Evolutionary conservation across 2,113 vertebrate species (phyloP), one percentile per base, ranked within the genome.

Genomic region (Phalacrocorax carbo): DNA sequence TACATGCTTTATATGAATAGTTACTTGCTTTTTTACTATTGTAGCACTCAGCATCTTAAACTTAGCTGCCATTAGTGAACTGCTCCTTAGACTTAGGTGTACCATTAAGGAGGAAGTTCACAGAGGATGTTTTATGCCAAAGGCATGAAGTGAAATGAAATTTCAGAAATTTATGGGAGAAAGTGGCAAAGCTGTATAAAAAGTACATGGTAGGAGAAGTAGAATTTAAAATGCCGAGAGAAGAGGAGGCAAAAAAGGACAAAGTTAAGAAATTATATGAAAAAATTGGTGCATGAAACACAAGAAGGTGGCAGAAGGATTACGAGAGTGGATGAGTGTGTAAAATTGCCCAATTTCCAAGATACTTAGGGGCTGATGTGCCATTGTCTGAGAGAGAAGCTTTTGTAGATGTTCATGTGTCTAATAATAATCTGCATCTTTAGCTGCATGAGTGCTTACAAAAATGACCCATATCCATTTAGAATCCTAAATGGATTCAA

Each of bases 261-360:
- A 36, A 72, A 78, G 82, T 64, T 95, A 91, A 69, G 70, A 77
- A 87, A 57, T 82, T 2, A 27, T 44, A 52, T 12, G 20, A 11
- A 51, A 19, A 93, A 71, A 55, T 1, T 5, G 3, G 18, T 72
- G 34, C 27, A 21, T 70, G 78, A 80, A 82, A 54, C 30, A 42
- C 29, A 62, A 26, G 70, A 76, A 65, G 4, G 22, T 70, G 44
- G 62, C 29, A 80, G 79, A 88, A 85, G 46, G 46, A 82, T 87
- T 82, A 38, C 17, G 25, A 15, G 49, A 90, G 25, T 86, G 22
- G 62, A 49, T 96, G 49, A 90, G n/a, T 76, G 66, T 86, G 46
- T 66, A 69, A 96, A 95, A 93, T 93, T 90, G 82, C 91, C 78
- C 82, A 82, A 46, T 97, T 96, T 96, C 49, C 25, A 51, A 51